A percentile compares a stretch with the other conserved stretches of the same genome.
phyloP scores from a whole-genome alignment of 2,888 invertebrate species.

The Philereme transversata region DNA sequence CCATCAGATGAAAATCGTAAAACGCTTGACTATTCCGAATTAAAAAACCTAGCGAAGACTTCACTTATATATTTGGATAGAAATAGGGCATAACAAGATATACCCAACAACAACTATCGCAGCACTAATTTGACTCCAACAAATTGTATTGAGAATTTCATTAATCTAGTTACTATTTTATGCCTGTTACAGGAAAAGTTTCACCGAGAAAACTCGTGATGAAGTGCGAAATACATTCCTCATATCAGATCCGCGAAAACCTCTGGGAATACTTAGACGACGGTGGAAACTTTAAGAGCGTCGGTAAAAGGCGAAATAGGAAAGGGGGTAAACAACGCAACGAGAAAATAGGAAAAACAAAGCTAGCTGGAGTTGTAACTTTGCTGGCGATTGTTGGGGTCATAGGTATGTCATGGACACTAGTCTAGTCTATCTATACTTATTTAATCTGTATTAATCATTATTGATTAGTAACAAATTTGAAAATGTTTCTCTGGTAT shows the following conservation, averaged over 20 bases:
- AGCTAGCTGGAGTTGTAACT: constrained; percentile 48
- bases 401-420: constrained; percentile 41
- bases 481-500: no score
- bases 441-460: no score
- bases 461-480: no score
- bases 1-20: no score
- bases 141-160: constrained; percentile 8
- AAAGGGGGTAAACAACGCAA: constrained; percentile 52
- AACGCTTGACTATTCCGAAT: neutral
- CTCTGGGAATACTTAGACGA: constrained; percentile 69
- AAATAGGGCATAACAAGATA: no score
- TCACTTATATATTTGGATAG: no score
- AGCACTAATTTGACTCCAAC: no score
- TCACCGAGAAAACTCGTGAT: constrained; percentile 56
- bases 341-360: constrained; percentile 45
- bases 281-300: constrained; percentile 48
- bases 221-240: constrained; percentile 64
- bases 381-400: constrained; percentile 46
- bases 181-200: constrained; percentile 26
- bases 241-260: constrained; percentile 64
- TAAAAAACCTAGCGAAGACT: no score
- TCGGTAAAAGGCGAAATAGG: constrained; percentile 45
- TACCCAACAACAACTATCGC: no score
- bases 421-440: no score
- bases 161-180: constrained; percentile 4